A percentile compares a stretch with the other conserved stretches of the same genome.
phyloP scores from a whole-genome alignment of 2,797 vertebrate genomes.

The Hydrocynus forskahlii region DNA sequence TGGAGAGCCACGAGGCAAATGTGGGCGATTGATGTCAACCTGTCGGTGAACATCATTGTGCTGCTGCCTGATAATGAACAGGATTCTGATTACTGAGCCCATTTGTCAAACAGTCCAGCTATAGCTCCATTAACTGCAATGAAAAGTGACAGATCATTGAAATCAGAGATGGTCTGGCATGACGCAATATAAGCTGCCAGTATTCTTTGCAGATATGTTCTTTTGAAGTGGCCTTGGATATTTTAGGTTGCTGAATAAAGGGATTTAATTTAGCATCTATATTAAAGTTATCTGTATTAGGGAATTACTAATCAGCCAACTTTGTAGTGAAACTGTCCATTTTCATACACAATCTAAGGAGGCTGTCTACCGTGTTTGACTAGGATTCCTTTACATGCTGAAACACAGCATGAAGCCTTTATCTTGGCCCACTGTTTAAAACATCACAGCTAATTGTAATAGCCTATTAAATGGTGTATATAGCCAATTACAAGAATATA shows the following conservation, averaged over 20 bases:
- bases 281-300: neutral
- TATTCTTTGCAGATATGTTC: neutral
- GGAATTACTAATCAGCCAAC: neutral
- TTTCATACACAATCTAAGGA: too few species aligned
- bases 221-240: neutral
- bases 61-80: conserved; percentile 58
- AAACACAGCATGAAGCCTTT: neutral
- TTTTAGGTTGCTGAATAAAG: neutral
- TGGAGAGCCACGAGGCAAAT: conserved; percentile 37
- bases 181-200: neutral
- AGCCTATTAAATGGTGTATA: too few species aligned
- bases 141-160: neutral
- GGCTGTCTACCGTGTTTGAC: too few species aligned
- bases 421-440: neutral
- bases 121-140: conserved; percentile 20
- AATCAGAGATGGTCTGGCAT: neutral
- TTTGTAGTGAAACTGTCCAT: neutral
- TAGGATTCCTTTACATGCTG: neutral
- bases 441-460: neutral
- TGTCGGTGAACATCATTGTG: conserved; percentile 40
- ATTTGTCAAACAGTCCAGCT: conserved; percentile 61
- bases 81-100: conserved; percentile 42
- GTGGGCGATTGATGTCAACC: conserved; percentile 22
- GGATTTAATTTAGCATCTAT: neutral
- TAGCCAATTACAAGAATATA: neutral